These are phyloP conservation scores for Idaea straminata DNA, from an alignment of 2,888 invertebrate species.

Conservation along the genomic window DNA sequence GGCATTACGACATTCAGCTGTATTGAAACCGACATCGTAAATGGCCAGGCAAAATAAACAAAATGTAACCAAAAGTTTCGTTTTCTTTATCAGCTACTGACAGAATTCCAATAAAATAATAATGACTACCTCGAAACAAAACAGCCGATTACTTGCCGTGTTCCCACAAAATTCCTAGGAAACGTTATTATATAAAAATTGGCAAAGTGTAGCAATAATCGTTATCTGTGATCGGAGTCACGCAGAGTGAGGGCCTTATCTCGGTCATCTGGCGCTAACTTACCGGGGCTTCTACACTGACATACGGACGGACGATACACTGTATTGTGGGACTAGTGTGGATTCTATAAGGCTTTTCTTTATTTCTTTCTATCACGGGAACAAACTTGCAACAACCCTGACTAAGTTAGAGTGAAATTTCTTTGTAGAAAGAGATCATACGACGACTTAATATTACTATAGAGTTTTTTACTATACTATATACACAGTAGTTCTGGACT, in stretches of 20 bases:
- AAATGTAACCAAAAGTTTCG: background rate
- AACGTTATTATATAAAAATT: background rate
- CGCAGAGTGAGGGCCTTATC: slow-evolving; percentile 51
- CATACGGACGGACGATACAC: slow-evolving; percentile 4
- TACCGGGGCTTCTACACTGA: slow-evolving; percentile 38
- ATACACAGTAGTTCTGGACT: too few relatives aligned
- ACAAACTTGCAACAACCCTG: too few relatives aligned
- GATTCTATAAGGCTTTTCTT: background rate
- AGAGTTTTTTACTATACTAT: too few relatives aligned
- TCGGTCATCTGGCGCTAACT: slow-evolving; percentile 71
- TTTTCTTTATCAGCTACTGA: background rate
- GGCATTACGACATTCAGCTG: too few relatives aligned
- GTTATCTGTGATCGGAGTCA: slow-evolving; percentile 51
- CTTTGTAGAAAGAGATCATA: too few relatives aligned
- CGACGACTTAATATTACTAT: too few relatives aligned
- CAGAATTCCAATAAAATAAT: background rate
- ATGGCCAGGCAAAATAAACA: background rate
- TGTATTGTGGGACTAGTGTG: slow-evolving; percentile 8
- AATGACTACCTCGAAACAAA: background rate
- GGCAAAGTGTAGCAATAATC: slow-evolving; percentile 15
- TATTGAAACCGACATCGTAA: too few relatives aligned
- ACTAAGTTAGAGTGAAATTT: too few relatives aligned
- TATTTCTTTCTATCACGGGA: background rate
- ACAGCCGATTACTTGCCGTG: background rate
- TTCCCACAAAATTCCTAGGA: background rate